phyloP scores from a whole-genome alignment of 2,888 invertebrate species.

The Tethea ocularis region DNA sequence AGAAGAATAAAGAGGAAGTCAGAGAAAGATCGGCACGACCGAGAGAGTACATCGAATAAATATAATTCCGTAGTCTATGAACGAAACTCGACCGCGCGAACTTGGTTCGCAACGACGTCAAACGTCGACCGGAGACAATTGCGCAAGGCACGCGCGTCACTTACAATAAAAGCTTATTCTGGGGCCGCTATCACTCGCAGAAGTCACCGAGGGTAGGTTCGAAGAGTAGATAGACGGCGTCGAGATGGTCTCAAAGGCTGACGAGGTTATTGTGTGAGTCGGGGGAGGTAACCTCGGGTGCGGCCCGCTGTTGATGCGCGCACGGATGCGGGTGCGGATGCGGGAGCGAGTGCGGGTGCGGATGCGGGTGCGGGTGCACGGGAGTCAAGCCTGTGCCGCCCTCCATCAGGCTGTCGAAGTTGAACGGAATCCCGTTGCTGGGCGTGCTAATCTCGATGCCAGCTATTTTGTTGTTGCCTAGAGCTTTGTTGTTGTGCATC shows the following conservation, averaged over 20 bases:
- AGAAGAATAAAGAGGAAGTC: constrained; percentile 33
- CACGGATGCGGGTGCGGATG: constrained; percentile 59
- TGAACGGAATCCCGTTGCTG: constrained; percentile 93
- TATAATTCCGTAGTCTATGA: constrained; percentile 41
- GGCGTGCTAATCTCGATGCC: constrained; percentile 95
- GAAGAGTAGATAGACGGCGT: constrained; percentile 40
- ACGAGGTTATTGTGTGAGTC: constrained; percentile 91
- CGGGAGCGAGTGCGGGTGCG: constrained; percentile 39
- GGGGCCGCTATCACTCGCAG: constrained; percentile 11
- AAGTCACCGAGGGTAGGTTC: constrained; percentile 22
- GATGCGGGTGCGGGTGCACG: constrained; percentile 86
- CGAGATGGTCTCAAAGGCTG: constrained; percentile 87
- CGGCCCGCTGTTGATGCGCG: constrained; percentile 90
- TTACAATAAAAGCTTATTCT: not conserved
- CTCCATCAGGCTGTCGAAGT: constrained; percentile 96
- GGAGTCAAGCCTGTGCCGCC: constrained; percentile 97
- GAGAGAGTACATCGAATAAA: constrained; percentile 40
- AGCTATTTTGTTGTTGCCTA: constrained; percentile 85
- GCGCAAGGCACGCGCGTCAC: constrained; percentile 21
- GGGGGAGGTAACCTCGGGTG: constrained; percentile 88
- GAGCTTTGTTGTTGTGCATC: constrained; percentile 77
- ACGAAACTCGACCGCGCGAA: constrained; percentile 39
- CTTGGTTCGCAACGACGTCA: constrained; percentile 38
- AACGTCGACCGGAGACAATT: not conserved
- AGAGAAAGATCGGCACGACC: constrained; percentile 26